Conservation (phyloP, 2,888 invertebrate genomes). For the Epiblema foenella region DNA sequence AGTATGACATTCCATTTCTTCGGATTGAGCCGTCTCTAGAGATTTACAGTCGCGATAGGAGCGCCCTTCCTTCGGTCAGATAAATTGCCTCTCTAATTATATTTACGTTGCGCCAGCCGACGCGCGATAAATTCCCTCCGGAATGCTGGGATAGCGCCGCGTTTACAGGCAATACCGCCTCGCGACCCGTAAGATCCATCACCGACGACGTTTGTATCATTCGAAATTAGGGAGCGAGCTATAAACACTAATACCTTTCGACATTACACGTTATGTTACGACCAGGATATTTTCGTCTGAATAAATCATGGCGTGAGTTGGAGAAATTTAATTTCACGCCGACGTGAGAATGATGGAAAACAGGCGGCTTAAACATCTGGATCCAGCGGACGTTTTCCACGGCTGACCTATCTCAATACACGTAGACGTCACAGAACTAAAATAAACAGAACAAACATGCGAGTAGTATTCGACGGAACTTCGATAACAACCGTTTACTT, state of each 20-base stretch:
- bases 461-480: background rate
- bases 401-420: slow-evolving; percentile 35
- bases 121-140: slow-evolving; percentile 74
- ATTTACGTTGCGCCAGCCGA: slow-evolving; percentile 81
- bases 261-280: slow-evolving; percentile 51
- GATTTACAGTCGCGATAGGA: slow-evolving; percentile 79
- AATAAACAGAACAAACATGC: background rate
- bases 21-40: slow-evolving; percentile 80
- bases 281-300: slow-evolving; percentile 47
- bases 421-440: slow-evolving; percentile 14
- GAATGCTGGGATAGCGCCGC: slow-evolving; percentile 75
- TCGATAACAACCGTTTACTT: slow-evolving; percentile 4
- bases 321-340: slow-evolving; percentile 26
- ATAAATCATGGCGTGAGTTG: slow-evolving; percentile 43
- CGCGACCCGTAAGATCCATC: slow-evolving; percentile 61
- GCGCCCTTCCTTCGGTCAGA: slow-evolving; percentile 81
- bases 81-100: slow-evolving; percentile 84
- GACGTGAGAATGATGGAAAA: slow-evolving; percentile 28
- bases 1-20: slow-evolving; percentile 68
- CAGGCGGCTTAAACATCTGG: slow-evolving; percentile 17
- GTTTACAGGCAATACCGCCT: slow-evolving; percentile 64
- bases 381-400: slow-evolving; percentile 2
- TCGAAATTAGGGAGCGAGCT: slow-evolving; percentile 64
- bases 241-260: slow-evolving; percentile 63
- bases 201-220: slow-evolving; percentile 66